Evolutionary conservation across 2,797 vertebrate genomes (phyloP), one percentile per base, ranked within the genome.

Genomic region (Schizothorax lantsangensis): DNA sequence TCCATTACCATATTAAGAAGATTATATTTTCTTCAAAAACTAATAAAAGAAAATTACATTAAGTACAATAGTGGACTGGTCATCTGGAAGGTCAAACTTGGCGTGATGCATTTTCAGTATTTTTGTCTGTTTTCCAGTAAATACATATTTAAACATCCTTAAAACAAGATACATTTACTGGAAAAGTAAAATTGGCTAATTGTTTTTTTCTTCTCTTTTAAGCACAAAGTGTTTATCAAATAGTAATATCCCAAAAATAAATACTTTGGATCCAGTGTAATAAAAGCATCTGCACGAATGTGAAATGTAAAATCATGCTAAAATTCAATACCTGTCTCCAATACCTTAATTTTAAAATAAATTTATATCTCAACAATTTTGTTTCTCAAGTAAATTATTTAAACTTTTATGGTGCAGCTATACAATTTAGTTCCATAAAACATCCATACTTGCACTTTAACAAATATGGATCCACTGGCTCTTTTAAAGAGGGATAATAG

Each of bases 21-120:
- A 47, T 45, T 78, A n/a, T 6, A 36, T 79, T 89, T 64, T 75
- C 43, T 74, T 86, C 87, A 78, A 79, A 86, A 82, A 79, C 11
- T 33, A 78, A 78, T 79, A 68, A 85, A 86, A 82, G 59, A 54
- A 69, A 75, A 79, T 78, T n/a, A 69, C 86, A 17, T 84, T 84
- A 73, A 47, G 59, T 43, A 47, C 12, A 84, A 59, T 36, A 80
- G 33, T 74, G 57, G 78, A 71, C 66, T 14, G 68, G 68, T 66
- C 47, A 49, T 81, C 33, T 54, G 40, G 9, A 73, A 73, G 64
- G 38, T 38, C 64, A 73, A 59, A 36, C 36, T 71, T 43, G 59
- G 81, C 52, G n/a, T 21, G 71, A 64, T 33, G 26, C 1, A 6
- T 52, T 75, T 75, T 19, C 26, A 45, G 12, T 45, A 45, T 47